Percentiles rank a stretch among this genome's conserved stretches.
phyloP scores from a whole-genome alignment of 2,797 vertebrate species.

The Tympanoctomys barrerae region DNA sequence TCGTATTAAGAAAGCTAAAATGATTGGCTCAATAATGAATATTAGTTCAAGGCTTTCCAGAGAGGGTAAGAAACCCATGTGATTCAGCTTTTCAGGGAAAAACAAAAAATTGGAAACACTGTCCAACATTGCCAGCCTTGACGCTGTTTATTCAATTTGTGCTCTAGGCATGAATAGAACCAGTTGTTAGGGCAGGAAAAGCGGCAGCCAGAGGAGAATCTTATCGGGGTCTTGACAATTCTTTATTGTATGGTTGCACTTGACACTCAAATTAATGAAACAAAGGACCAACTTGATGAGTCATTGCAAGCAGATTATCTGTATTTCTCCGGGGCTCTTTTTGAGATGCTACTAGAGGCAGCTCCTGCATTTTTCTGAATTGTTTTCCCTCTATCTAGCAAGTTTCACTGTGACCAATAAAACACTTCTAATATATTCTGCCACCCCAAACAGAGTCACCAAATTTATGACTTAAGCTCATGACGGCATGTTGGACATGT shows the following conservation, averaged over 20 bases:
- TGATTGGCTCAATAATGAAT: constrained; percentile 50
- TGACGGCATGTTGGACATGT: constrained; percentile 85
- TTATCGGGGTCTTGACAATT: constrained; percentile 84
- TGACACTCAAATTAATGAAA: constrained; percentile 89
- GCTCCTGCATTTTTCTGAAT: constrained; percentile 83
- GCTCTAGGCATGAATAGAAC: constrained; percentile 80
- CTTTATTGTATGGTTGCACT: constrained; percentile 87
- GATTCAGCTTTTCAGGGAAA: constrained; percentile 74
- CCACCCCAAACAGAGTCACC: constrained; percentile 81
- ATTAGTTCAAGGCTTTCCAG: not conserved
- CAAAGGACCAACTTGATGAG: constrained; percentile 88
- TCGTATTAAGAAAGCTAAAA: constrained; percentile 78
- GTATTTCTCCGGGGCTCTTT: constrained; percentile 83
- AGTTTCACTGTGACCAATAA: constrained; percentile 83
- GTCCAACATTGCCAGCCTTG: constrained; percentile 63
- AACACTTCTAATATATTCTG: constrained; percentile 81
- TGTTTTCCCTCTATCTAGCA: constrained; percentile 76
- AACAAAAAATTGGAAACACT: constrained; percentile 61
- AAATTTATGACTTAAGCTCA: constrained; percentile 86
- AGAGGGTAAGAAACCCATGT: not conserved
- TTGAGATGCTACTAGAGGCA: constrained; percentile 77
- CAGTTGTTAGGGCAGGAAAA: constrained; percentile 83
- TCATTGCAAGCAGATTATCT: constrained; percentile 87
- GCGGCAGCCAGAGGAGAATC: constrained; percentile 82
- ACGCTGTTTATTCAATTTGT: constrained; percentile 80